Evolutionary conservation across 1,140 invertebrate genomes (phyloP), one percentile per base, ranked within the genome.

Genomic region (Drosophila pallidifrons): DNA sequence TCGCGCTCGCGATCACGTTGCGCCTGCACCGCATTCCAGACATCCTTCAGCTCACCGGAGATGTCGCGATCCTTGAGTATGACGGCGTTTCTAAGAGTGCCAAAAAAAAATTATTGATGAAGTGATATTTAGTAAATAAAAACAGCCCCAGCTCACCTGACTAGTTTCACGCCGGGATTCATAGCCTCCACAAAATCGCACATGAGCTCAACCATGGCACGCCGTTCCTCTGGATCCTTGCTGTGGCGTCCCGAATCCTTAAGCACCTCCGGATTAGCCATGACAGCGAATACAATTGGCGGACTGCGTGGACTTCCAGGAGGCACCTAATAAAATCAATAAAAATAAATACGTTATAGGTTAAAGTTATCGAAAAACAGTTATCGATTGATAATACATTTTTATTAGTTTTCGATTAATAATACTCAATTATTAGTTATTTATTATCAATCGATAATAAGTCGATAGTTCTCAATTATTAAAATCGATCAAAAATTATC

Each of bases 131-230:
- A 25, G 3, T 25, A 25, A 25, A 25, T n/a, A 3, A 25, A 25
- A 25, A 25, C 20, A 25, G 4, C 3, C 3, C 20, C 20, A 25
- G 20, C 2, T 43, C 15, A 92, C 81, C 94, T 93, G 51, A 93
- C 93, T 68, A 95, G 93, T 65, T 93, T 82, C 32, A 95, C 88
- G 1, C 94, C 95, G 30, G 94, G 93, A 79, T 96, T 96, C 94
- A 95, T 95, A 30, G 94, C 94, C 88, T 96, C 95, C 16, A 96
- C 95, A 93, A 96, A 96, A 83, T 96, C 95, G 81, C 95, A 94
- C 61, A 96, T 93, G 10, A 95, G 92, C 79, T 95, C 95, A 32
- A 96, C 95, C 57, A 96, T 92, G 20, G 93, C 94, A 51, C 94
- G 93, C 70, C 94, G 93, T 82, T 96, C 95, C 86, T 94, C 93